Evolutionary conservation across 1,140 invertebrate genomes (phyloP), one percentile per base, ranked within the genome.

Genomic region (Brachionus calyciflorus): DNA sequence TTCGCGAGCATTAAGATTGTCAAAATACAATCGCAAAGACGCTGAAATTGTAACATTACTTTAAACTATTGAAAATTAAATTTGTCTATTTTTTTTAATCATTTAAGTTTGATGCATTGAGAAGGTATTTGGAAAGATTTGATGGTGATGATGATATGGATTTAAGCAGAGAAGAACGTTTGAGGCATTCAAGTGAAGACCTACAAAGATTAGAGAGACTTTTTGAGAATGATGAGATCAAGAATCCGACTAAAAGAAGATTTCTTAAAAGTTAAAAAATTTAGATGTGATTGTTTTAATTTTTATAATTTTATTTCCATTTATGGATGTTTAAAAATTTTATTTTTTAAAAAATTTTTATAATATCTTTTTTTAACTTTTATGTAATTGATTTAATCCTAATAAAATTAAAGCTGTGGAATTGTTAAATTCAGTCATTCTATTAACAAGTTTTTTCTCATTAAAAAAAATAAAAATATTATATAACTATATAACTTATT

Each of bases 231-330:
- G 55, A 60, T 33, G 1, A 26, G 6, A 60, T 60, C 24, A 60
- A 60, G 33, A 60, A 26, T n/a, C 55, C 55, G n/a, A 60, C 55
- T 33, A 60, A 60, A n/a, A 60, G 55, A 60, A 30, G 55, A 60
- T 60, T 60, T 60, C 55, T 60, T 33, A 60, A 60, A 37, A 60
- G 55, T 28, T 60, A 19, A 60, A 33, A 26, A 48, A n/a, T 26
- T 33, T 0, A 30, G 7, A 33, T 37, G 26, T 26, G 53, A 0
- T 14, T 1, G 10, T 55, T 26, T 5, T 1, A 60, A 7, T 60
- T 37, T 33, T 5, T 3, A n/a, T n/a, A n/a, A n/a, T n/a, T n/a
- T n/a, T n/a, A n/a, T n/a, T n/a, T n/a, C n/a, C n/a, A n/a, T n/a
- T n/a, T n/a, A n/a, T n/a, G n/a, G n/a, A n/a, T n/a, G n/a, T n/a